Evolutionary conservation across 2,888 invertebrate species (phyloP).

Genomic region (Agrilus cyanescens): DNA sequence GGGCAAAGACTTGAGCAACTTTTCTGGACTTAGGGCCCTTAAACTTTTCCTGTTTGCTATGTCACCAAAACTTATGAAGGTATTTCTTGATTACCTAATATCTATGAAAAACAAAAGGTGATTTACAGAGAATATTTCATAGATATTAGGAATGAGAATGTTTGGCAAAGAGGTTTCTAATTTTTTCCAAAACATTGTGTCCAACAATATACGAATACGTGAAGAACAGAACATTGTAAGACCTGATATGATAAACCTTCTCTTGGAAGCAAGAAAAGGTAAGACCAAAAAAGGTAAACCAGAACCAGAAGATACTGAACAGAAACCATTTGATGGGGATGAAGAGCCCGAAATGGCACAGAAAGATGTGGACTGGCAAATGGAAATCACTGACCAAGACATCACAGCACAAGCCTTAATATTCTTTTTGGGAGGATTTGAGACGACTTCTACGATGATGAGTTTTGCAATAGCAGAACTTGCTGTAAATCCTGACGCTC

Average conservation of each 20-base stretch:
- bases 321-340: not conserved
- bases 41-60: not conserved
- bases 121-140: constrained; percentile 4
- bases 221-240: constrained; percentile 17
- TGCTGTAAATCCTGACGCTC: constrained; percentile 45
- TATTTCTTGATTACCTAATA: too few species aligned
- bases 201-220: constrained; percentile 15
- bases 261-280: constrained; percentile 41
- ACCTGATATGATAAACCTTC: constrained; percentile 39
- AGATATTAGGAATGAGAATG: constrained; percentile 10
- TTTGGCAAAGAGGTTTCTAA: constrained; percentile 6
- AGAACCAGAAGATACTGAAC: not conserved
- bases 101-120: too few species aligned
- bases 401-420: constrained; percentile 39
- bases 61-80: not conserved
- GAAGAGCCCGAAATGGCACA: not conserved
- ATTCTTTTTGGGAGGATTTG: constrained; percentile 37
- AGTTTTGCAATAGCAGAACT: constrained; percentile 43
- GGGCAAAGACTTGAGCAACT: constrained; percentile 35
- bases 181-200: constrained; percentile 18
- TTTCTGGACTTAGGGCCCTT: constrained; percentile 17
- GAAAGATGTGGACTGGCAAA: constrained; percentile 3
- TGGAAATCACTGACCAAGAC: constrained; percentile 34
- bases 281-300: constrained; percentile 1
- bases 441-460: constrained; percentile 35